Base-by-base conservation (phyloP, 2,113 vertebrate species). In the Pomatostomus ruficeps region DNA sequence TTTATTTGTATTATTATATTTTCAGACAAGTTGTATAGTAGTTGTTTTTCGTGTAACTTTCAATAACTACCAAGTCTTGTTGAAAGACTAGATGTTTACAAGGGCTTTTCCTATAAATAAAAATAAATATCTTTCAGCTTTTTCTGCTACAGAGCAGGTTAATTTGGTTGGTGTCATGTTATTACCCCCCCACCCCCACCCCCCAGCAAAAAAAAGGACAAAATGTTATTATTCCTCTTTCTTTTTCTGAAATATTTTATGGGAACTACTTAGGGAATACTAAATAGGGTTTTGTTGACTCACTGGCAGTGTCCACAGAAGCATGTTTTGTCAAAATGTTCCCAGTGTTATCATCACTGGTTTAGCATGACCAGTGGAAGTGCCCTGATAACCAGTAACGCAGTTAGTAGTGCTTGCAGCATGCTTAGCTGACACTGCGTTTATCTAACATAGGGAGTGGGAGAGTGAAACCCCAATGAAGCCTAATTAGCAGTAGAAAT, bases 401-500 rank as follows among this genome's bases (percentile, higher is more conserved):
- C 46, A 89, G 81, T 54, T 52, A 82, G 58, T 26, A 40, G 70
- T 46, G 46, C 57, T 89, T 85, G 24, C 43, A 72, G 85, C 54
- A 6, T 31, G 52, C 73, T 70, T 31, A 79, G 66, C 46, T 93
- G 62, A 49, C 26, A 10, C 75, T 71, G 78, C 3, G 0, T 59
- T 71, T 80, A 14, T 76, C 67, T 91, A 18, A 33, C 0, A 0
- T 7, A 45, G 49, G 46, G 65, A 81, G 25, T 1, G 1, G 21
- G 10, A 67, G 45, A 43, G 51, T 54, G 48, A 67, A 62, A 38
- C 57, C 80, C 62, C 58, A 38, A 42, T 72, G 89, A 79, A 70
- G 63, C 73, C 57, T 77, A 77, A 95, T 85, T 92, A 88, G 61
- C 67, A 71, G 38, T 22, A 58, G 48, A 31, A 80, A 65, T 46